A percentile compares a stretch with the other conserved stretches of the same genome.
phyloP scores from a whole-genome alignment of 2,888 invertebrate genomes.

The Cosmia pyralina region DNA sequence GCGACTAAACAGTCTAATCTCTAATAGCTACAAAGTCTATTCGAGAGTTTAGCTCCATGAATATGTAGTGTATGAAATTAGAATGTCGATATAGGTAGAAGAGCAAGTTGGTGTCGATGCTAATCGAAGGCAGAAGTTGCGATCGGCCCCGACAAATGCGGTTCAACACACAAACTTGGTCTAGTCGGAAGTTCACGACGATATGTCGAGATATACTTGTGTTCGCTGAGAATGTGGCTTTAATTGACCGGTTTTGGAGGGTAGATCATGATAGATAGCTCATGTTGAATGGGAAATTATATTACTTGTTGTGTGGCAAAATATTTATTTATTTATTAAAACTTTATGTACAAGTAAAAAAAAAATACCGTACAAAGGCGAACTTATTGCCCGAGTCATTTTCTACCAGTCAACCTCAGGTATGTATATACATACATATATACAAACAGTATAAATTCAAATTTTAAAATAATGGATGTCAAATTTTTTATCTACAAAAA shows the following conservation, averaged over 20 bases:
- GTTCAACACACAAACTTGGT: constrained; percentile 83
- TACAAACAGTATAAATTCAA: no score
- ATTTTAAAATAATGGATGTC: not conserved
- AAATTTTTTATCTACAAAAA: not conserved
- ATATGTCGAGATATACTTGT: constrained; percentile 34
- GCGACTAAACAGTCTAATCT: constrained; percentile 1
- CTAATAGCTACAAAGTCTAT: constrained; percentile 15
- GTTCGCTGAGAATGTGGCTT: constrained; percentile 32
- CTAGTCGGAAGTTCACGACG: constrained; percentile 62
- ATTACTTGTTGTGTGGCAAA: not conserved
- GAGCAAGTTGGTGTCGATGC: constrained; percentile 81
- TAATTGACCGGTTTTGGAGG: constrained; percentile 27
- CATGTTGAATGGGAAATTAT: not conserved
- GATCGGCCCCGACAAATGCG: constrained; percentile 83
- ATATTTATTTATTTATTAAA: no score
- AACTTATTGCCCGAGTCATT: no score
- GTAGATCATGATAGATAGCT: not conserved
- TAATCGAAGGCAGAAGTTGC: constrained; percentile 80
- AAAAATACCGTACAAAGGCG: no score
- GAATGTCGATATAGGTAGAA: constrained; percentile 60
- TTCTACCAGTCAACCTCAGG: no score
- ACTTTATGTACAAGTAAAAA: no score
- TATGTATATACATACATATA: no score
- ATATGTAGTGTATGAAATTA: constrained; percentile 59
- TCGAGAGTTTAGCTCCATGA: constrained; percentile 32